phyloP scores from a whole-genome alignment of 2,797 vertebrate genomes.

The Acomys russatus region DNA sequence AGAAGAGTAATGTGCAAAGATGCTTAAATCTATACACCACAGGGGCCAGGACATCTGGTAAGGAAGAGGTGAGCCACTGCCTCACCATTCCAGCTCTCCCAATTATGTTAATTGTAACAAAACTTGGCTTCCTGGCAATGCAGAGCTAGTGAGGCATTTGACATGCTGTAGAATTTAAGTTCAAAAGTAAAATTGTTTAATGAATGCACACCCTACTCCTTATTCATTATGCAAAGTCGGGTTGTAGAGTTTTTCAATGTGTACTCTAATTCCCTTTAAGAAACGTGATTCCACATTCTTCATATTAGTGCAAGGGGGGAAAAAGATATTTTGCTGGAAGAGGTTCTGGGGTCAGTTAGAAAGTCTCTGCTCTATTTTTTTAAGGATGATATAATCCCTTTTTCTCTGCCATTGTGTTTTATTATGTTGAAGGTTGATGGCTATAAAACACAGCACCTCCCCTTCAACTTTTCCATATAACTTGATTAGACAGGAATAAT shows the following conservation, averaged over 20 bases:
- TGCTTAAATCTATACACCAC: conserved; percentile 46
- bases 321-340: conserved; percentile 82
- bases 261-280: conserved; percentile 87
- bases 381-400: conserved; percentile 86
- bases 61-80: conserved; percentile 68
- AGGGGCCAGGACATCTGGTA: conserved; percentile 56
- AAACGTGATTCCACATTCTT: conserved; percentile 86
- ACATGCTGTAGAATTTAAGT: conserved; percentile 84
- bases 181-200: conserved; percentile 88
- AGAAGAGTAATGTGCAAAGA: conserved; percentile 15
- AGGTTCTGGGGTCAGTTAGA: conserved; percentile 85
- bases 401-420: conserved; percentile 87
- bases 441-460: conserved; percentile 88
- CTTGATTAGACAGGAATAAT: conserved; percentile 92
- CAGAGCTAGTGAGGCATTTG: conserved; percentile 78
- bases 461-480: conserved; percentile 92
- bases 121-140: conserved; percentile 79
- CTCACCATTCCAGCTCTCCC: conserved; percentile 65
- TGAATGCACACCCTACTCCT: conserved; percentile 86
- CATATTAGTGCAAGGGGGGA: conserved; percentile 81
- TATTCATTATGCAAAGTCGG: conserved; percentile 86
- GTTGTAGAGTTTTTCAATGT: conserved; percentile 83
- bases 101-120: conserved; percentile 83
- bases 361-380: conserved; percentile 85
- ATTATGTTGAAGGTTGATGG: conserved; percentile 87